Evolutionary conservation across 35 echinoderm and acorn worm species (phyloP).

Genomic region (Apostichopus parvimensis): DNA sequence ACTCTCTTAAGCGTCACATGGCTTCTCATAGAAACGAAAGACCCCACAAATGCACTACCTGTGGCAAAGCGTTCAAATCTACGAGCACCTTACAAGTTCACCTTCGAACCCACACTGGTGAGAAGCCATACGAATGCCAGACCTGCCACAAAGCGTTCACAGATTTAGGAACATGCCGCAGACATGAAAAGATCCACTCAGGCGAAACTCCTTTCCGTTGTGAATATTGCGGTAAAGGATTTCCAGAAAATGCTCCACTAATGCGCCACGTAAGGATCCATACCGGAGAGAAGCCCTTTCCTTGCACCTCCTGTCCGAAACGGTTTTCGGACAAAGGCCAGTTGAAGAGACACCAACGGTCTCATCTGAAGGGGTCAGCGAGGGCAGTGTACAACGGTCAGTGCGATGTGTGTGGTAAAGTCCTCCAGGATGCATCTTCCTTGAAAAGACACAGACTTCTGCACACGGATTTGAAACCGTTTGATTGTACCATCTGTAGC

Average conservation of each 20-base stretch:
- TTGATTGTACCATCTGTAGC: background rate
- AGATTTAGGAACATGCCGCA: constrained; percentile 50
- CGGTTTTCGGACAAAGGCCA: constrained; percentile 55
- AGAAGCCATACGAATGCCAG: constrained; percentile 76
- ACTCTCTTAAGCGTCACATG: background rate
- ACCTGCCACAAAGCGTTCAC: constrained; percentile 70
- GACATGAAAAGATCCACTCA: constrained; percentile 68
- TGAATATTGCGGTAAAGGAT: constrained; percentile 57
- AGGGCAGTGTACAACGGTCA: constrained; percentile 41
- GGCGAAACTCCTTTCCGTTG: constrained; percentile 67
- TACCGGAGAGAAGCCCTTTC: constrained; percentile 61
- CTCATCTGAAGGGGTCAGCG: constrained; percentile 11
- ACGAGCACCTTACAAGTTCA: constrained; percentile 41
- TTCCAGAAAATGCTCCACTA: constrained; percentile 61
- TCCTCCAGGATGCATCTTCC: constrained; percentile 32
- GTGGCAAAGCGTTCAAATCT: constrained; percentile 64
- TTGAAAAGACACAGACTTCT: constrained; percentile 14
- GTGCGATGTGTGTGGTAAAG: constrained; percentile 40
- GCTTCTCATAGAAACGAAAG: constrained; percentile 25
- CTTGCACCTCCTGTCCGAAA: constrained; percentile 48
- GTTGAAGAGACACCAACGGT: constrained; percentile 31
- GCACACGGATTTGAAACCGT: constrained; percentile 19
- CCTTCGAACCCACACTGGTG: constrained; percentile 66
- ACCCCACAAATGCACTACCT: constrained; percentile 58
- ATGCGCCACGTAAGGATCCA: constrained; percentile 58